Evolutionary conservation across 1,140 invertebrate genomes (phyloP), one percentile per base, ranked within the genome.

Genomic region (Meloidogyne floridensis): DNA sequence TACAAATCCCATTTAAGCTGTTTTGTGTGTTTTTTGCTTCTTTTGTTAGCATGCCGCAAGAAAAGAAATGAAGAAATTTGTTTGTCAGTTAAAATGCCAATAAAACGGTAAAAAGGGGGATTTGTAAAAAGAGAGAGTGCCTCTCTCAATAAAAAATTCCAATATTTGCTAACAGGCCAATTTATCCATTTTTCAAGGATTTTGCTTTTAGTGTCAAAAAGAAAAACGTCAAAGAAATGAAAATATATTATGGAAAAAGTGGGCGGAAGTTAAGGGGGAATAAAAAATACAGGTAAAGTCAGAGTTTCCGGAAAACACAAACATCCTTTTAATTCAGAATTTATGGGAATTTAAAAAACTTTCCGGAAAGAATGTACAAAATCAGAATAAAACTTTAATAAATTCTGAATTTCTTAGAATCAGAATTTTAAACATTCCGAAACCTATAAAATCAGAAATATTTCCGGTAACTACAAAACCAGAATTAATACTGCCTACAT

Each of bases 71-170:
- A 8, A n/a, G 59, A 18, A 65, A 65, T 65, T 65, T 65, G 59
- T 65, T 65, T 65, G 59, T 65, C 59, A 65, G 59, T 65, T 65
- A 65, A 65, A 65, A 65, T 65, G 59, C 59, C 59, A 65, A 65
- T 65, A 65, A 65, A 7, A 65, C 6, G 6, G 3, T n/a, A 65
- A 65, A 65, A 65, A 65, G n/a, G 15, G 15, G 59, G 10, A 13
- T 65, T 65, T 65, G 15, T 6, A 65, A 65, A 18, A 32, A 32
- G 32, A 32, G 20, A 65, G n/a, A 65, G 15, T 65, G 59, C 15
- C 15, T n/a, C 10, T 11, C 5, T n/a, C n/a, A n/a, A n/a, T 18
- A n/a, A 65, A 65, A n/a, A 65, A 65, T 59, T 65, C 59, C 59
- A 65, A 65, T 65, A 65, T n/a, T 15, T 54, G 11, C 11, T 54